Base-by-base conservation (phyloP, 2,797 vertebrate species). In the Typhlichthys subterraneus region DNA sequence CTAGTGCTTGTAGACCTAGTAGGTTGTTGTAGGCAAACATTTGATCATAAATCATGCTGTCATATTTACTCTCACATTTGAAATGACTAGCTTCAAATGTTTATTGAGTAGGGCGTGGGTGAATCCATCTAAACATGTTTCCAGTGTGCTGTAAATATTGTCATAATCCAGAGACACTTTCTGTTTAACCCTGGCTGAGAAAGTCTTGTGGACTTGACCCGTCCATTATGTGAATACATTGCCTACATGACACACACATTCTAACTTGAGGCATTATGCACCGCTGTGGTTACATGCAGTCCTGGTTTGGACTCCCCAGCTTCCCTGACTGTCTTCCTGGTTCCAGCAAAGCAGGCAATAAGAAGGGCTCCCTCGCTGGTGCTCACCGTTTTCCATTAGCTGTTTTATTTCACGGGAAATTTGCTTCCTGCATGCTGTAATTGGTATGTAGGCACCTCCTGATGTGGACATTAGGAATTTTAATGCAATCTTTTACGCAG, bases 381-480 rank as follows among this genome's bases (percentile, higher is more conserved):
- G 63, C 83, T 82, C 87, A 85, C 87, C 70, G 72, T 91, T 92
- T 91, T 89, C 91, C 88, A 92, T 93, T 92, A 92, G 85, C 86
- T 79, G 75, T 91, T 90, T 92, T 93, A 93, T 94, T 93, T 93
- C 92, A 92, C 77, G 89, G 91, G 85, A 87, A 93, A 93, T 91
- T 93, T 93, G 85, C 91, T 90, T 89, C 83, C 88, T 89, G 87
- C 90, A 89, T 87, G 85, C 86, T 83, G 82, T 94, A 93, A 93
- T 92, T 92, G 90, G 79, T 90, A 88, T 90, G 87, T 87, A 83
- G 85, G 87, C 85, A 86, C 86, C 88, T 92, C 79, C 82, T 92
- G 89, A 93, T 85, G 87, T 88, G 84, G 80, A 81, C 81, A 92
- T 92, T 91, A 87, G 76, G 86, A 85, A 84, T 88, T 92, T 87